Evolutionary conservation across 2,888 invertebrate species (phyloP).

Genomic region (Girardia tigrina): DNA sequence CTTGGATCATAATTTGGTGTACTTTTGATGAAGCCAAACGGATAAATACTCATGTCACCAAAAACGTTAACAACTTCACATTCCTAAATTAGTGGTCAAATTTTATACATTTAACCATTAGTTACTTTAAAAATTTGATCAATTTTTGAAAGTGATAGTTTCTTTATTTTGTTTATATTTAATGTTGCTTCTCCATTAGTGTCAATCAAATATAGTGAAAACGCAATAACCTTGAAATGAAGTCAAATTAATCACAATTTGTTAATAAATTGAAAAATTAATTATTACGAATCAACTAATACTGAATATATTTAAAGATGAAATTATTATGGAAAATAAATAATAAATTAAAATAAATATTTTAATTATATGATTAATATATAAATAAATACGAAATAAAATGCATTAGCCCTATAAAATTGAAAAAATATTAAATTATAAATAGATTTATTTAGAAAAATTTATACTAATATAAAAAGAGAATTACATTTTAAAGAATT

Average conservation of each 20-base stretch:
- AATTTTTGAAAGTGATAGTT: constrained; percentile 55
- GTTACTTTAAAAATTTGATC: constrained; percentile 58
- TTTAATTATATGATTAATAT: no score
- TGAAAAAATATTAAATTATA: no score
- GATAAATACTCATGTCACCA: constrained; percentile 95
- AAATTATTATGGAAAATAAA: no score
- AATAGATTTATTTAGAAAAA: no score
- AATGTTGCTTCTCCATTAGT: constrained; percentile 37
- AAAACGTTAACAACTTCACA: constrained; percentile 56
- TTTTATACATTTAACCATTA: constrained; percentile 30
- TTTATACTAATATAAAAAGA: no score
- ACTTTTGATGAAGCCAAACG: constrained; percentile 87
- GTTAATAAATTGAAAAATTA: no score
- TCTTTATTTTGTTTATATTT: constrained; percentile 28
- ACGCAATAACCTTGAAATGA: constrained; percentile 57
- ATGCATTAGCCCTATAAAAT: no score
- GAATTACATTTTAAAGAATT: no score
- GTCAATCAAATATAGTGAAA: constrained; percentile 87
- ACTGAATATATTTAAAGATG: no score
- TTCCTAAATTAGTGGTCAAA: constrained; percentile 34
- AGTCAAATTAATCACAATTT: constrained; percentile 38
- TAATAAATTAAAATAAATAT: no score
- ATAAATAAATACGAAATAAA: no score
- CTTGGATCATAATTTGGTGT: constrained; percentile 39
- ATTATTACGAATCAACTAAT: no score